Conservation (phyloP, 2,113 vertebrate species). For the Peromyscus maniculatus region DNA sequence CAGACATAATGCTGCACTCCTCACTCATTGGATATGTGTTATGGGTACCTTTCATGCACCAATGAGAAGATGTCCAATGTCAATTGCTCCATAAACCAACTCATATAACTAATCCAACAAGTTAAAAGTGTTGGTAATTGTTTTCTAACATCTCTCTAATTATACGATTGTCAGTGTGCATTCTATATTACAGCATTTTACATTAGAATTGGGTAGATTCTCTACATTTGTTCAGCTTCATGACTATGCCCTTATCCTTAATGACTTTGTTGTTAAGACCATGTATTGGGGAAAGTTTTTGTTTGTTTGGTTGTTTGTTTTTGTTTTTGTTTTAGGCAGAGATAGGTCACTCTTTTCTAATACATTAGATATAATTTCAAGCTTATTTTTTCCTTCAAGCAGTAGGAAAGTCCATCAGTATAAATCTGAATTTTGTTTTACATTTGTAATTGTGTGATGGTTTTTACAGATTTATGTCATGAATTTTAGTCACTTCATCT, state of each 20-base stretch:
- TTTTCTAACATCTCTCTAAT: constrained; percentile 31
- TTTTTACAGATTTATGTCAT: not conserved
- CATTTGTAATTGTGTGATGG: not conserved
- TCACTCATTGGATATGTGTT: constrained; percentile 39
- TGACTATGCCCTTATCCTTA: not conserved
- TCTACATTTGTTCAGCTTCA: not conserved
- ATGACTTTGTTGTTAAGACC: not conserved
- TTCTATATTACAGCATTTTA: not conserved
- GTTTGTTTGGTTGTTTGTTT: not conserved
- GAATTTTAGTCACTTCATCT: not conserved
- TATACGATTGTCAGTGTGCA: not conserved
- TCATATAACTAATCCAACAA: not conserved
- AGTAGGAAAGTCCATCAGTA: not conserved
- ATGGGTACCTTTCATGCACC: not conserved
- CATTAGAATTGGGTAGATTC: not conserved
- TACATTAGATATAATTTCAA: constrained; percentile 11
- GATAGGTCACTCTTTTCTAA: not conserved
- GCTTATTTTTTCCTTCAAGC: not conserved
- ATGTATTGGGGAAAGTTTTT: no score
- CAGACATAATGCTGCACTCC: constrained; percentile 4
- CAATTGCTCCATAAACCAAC: constrained; percentile 13
- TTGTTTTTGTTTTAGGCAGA: not conserved
- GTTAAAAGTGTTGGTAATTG: not conserved
- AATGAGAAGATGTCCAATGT: not conserved
- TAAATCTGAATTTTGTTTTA: not conserved